phyloP scores from a whole-genome alignment of 2,888 invertebrate genomes.

The Xanthostigma xanthostigma region DNA sequence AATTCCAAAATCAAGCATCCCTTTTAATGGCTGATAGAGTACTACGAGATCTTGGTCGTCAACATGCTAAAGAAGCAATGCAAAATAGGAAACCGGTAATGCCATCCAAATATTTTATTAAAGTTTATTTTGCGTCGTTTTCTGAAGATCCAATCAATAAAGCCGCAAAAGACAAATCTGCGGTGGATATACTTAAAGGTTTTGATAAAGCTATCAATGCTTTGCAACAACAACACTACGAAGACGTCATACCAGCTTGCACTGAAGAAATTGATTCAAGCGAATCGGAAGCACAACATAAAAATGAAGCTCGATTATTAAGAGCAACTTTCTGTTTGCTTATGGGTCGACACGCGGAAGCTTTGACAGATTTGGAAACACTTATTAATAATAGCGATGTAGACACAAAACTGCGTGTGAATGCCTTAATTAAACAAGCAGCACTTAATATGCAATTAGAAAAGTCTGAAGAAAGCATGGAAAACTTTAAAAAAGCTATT shows the following conservation, averaged over 20 bases:
- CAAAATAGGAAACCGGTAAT: conserved; percentile 51
- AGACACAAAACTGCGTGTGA: conserved; percentile 51
- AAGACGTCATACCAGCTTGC: conserved; percentile 63
- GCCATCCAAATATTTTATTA: conserved; percentile 76
- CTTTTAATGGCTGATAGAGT: conserved; percentile 76
- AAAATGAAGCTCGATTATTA: conserved; percentile 59
- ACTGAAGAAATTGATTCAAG: conserved; percentile 57
- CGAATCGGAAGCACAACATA: conserved; percentile 42
- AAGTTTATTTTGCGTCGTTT: conserved; percentile 77
- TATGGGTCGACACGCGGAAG: conserved; percentile 56
- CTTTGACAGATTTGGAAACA: conserved; percentile 53
- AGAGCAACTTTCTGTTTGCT: conserved; percentile 74
- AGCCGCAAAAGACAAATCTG: conserved; percentile 29
- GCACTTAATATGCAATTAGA: conserved; percentile 70
- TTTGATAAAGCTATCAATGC: conserved; percentile 57
- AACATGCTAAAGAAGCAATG: conserved; percentile 62
- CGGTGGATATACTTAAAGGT: conserved; percentile 31
- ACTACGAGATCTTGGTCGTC: conserved; percentile 63
- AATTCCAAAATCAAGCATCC: conserved; percentile 68
- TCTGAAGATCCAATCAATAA: conserved; percentile 67
- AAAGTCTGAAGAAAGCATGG: conserved; percentile 53
- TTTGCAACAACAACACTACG: conserved; percentile 55
- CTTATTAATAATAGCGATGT: conserved; percentile 51
- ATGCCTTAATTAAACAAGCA: conserved; percentile 79
- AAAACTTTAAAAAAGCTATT: conserved; percentile 66